Base-by-base conservation (phyloP, 2,888 invertebrate genomes). In the Ganaspis brasiliensis region DNA sequence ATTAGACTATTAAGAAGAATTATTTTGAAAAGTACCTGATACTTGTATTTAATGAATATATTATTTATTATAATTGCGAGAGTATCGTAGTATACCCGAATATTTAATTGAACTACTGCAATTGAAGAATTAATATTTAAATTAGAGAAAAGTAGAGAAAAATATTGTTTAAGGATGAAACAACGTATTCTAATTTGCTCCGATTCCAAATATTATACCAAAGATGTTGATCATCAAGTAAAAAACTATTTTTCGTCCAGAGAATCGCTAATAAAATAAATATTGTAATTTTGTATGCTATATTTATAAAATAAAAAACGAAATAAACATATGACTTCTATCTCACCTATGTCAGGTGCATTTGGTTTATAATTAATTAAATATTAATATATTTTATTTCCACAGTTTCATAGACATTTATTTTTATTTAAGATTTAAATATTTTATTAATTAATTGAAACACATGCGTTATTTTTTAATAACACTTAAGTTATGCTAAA, bases 231-330 rank as follows among this genome's bases (percentile, higher is more conserved):
- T 40, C 12, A 40, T 9, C 12, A 12, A 40, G 10, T 40, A 12
- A 40, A 40, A 40, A 40, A 40, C 12, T 40, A 10, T 10, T 40
- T 49, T 49, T n/a, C n/a, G 49, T 49, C n/a, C 5, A 14, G 1
- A 14, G n/a, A 49, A n/a, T 49, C 49, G 5, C 49, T 2, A 49
- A 49, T 49, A 49, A 49, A 49, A 49, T 49, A 3, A 49, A 49
- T 49, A 49, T 49, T 49, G 49, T 49, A 49, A 49, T n/a, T 49
- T 49, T 49, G n/a, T 49, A n/a, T 49, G 5, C n/a, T 49, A 49
- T 49, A 49, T 14, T 49, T 5, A 49, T n/a, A 49, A 49, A 49
- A n/a, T 4, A n/a, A n/a, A 49, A 49, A 49, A 31, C 31, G 6
- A 31, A 31, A 31, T 40, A 40, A 1, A 40, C 9, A 40, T 40